Evolutionary conservation across 2,797 vertebrate genomes (phyloP).

Genomic region (Cossypha heuglini): DNA sequence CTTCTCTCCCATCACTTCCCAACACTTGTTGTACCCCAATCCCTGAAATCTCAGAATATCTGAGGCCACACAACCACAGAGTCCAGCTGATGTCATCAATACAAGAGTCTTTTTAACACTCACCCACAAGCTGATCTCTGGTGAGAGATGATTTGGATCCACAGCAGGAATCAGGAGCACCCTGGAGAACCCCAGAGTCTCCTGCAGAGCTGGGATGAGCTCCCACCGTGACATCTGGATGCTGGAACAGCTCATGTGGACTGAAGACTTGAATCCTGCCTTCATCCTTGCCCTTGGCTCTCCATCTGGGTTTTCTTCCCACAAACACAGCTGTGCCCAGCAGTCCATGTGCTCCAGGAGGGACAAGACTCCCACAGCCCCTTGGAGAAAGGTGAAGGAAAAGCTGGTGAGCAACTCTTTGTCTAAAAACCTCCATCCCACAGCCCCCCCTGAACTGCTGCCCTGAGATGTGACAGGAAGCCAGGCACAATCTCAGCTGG

Average conservation of each 20-base stretch:
- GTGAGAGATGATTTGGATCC: background rate
- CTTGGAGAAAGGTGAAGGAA: background rate
- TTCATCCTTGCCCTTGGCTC: background rate
- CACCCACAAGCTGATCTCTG: background rate
- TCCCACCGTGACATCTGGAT: fast-evolving
- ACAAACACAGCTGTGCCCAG: background rate
- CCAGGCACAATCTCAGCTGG: background rate
- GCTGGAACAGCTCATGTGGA: background rate
- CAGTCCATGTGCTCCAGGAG: background rate
- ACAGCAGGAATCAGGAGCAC: background rate
- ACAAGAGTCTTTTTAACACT: background rate
- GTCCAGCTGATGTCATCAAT: background rate
- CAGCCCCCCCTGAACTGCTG: background rate
- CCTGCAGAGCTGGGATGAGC: background rate
- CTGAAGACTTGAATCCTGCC: background rate
- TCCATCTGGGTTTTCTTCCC: background rate
- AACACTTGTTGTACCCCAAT: fast-evolving
- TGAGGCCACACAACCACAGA: background rate
- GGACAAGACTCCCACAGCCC: background rate
- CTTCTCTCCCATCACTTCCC: background rate
- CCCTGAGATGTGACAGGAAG: background rate
- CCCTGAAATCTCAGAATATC: background rate
- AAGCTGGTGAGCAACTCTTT: background rate
- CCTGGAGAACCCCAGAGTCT: background rate
- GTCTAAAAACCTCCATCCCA: background rate